phyloP scores from a whole-genome alignment of 2,888 invertebrate genomes.

The Stegophylla sp. region DNA sequence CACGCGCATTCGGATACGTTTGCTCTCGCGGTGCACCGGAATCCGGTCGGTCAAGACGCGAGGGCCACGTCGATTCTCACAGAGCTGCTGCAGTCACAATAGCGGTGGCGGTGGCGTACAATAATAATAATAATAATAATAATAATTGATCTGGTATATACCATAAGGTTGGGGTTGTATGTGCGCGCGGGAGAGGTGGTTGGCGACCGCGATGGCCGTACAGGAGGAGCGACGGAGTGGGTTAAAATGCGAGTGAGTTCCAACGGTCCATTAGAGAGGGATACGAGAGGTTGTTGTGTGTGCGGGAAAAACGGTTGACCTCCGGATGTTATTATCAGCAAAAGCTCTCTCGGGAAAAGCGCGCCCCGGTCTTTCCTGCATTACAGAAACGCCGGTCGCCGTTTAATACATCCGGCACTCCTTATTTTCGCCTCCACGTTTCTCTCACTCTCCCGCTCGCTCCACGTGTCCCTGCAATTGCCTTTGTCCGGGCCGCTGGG shows the following conservation, averaged over 20 bases:
- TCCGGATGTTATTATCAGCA: conserved; percentile 58
- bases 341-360: conserved; percentile 58
- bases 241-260: conserved; percentile 38
- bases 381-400: conserved; percentile 46
- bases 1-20: background rate
- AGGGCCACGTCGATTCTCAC: background rate
- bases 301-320: conserved; percentile 53
- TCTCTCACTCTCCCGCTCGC: background rate
- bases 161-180: no score
- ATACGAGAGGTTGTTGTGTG: background rate
- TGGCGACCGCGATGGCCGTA: background rate
- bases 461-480: background rate
- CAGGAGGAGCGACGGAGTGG: conserved; percentile 18
- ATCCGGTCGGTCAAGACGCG: conserved; percentile 10
- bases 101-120: background rate
- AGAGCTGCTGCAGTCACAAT: background rate
- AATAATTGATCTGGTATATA: conserved; percentile 15
- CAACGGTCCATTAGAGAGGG: conserved; percentile 54
- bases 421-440: conserved; percentile 28
- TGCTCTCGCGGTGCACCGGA: background rate
- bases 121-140: background rate
- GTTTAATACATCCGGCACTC: conserved; percentile 58
- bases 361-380: conserved; percentile 37
- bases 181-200: background rate
- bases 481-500: conserved; percentile 32